A percentile compares a stretch with the other conserved stretches of the same genome.
Conservation (phyloP, 1,140 invertebrate species). For the Neodiprion virginianus region DNA sequence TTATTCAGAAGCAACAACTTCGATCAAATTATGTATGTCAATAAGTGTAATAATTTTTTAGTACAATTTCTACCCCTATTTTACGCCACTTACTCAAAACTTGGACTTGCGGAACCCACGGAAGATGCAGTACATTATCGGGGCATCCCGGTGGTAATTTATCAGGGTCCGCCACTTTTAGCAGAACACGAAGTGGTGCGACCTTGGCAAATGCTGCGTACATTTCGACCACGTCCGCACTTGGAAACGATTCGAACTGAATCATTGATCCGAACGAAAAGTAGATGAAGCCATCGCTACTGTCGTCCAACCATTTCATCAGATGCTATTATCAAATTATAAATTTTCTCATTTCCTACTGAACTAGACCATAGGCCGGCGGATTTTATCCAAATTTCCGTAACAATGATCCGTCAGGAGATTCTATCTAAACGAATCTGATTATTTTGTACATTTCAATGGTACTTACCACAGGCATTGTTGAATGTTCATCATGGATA, state of each 20-base stretch:
- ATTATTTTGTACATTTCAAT: background rate
- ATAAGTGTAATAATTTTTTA: background rate
- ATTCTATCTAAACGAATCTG: background rate
- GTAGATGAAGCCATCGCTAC: constrained; percentile 71
- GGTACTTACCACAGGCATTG: background rate
- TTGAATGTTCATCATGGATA: constrained; percentile 29
- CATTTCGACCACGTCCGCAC: constrained; percentile 63
- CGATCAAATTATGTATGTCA: background rate
- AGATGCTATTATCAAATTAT: constrained; percentile 63
- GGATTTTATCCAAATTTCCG: background rate
- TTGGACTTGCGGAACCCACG: constrained; percentile 41
- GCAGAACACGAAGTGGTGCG: constrained; percentile 39
- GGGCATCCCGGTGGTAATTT: constrained; percentile 30
- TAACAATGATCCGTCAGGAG: background rate
- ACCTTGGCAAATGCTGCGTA: constrained; percentile 66
- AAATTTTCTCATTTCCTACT: background rate
- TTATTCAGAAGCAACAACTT: background rate
- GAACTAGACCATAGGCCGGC: too few relatives aligned
- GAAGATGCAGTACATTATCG: constrained; percentile 28
- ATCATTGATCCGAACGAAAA: constrained; percentile 75
- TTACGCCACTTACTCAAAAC: constrained; percentile 39
- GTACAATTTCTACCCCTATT: background rate
- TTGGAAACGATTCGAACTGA: constrained; percentile 63
- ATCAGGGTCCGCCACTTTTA: constrained; percentile 41
- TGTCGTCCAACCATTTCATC: constrained; percentile 69